A percentile compares a stretch with the other conserved stretches of the same genome.
Conservation (phyloP, 2,113 vertebrate species). For the Hippocampus barbouri region DNA sequence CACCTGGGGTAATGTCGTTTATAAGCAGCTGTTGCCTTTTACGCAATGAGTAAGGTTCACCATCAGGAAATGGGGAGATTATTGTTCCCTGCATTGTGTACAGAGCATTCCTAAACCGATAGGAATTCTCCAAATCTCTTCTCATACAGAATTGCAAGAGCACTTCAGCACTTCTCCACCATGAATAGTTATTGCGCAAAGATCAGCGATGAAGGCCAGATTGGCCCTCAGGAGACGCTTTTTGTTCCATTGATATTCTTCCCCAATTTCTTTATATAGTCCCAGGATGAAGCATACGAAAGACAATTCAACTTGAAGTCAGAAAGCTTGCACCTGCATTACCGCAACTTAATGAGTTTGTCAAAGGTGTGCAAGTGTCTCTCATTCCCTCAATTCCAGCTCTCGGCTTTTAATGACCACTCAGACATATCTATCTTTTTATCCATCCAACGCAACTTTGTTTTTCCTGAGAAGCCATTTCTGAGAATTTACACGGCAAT, state of each 20-base stretch:
- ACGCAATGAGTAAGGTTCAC: neutral
- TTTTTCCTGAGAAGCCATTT: neutral
- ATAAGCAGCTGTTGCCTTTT: conserved; percentile 1
- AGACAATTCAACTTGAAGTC: conserved; percentile 38
- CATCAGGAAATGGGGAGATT: neutral
- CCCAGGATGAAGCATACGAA: conserved; percentile 46
- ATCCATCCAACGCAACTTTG: neutral
- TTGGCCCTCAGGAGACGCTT: conserved; percentile 51
- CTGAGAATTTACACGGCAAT: neutral
- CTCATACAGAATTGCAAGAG: conserved; percentile 5
- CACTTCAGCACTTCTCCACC: conserved; percentile 36
- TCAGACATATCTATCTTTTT: neutral
- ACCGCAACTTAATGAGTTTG: conserved; percentile 58
- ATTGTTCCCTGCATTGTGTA: conserved; percentile 15
- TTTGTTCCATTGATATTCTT: conserved; percentile 53
- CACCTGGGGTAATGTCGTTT: conserved; percentile 16
- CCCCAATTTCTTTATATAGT: conserved; percentile 33
- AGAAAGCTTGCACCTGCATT: conserved; percentile 28
- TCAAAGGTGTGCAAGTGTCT: conserved; percentile 44
- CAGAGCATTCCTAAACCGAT: conserved; percentile 10
- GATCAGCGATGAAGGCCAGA: conserved; percentile 51
- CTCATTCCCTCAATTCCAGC: conserved; percentile 29
- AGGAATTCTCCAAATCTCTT: conserved; percentile 28
- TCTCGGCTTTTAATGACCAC: conserved; percentile 49
- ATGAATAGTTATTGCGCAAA: conserved; percentile 42